Conservation (phyloP, 2,888 invertebrate genomes). For the Drosophila anceps region DNA sequence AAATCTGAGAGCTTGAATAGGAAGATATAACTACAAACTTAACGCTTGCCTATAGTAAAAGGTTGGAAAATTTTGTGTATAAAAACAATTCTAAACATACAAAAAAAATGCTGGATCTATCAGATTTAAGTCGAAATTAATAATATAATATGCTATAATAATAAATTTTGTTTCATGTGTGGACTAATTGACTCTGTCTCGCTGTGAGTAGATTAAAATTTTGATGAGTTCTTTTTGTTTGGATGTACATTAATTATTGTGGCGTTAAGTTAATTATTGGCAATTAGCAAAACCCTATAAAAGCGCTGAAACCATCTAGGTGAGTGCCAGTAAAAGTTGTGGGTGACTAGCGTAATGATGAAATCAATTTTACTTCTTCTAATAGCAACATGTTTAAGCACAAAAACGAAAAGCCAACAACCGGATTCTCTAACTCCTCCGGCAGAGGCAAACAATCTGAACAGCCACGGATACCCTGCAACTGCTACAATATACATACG, state of each 20-base stretch:
- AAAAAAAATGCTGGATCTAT: not conserved
- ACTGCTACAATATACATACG: not conserved
- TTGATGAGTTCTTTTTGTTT: not conserved
- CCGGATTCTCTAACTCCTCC: not conserved
- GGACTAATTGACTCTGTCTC: not conserved
- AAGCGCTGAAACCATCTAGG: constrained; percentile 11
- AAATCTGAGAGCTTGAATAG: no score
- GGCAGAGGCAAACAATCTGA: not conserved
- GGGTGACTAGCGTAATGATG: constrained; percentile 8
- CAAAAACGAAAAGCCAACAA: not conserved
- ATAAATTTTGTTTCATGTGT: not conserved
- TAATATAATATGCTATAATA: not conserved
- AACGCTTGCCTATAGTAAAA: not conserved
- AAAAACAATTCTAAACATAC: not conserved
- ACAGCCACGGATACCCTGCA: constrained; percentile 12
- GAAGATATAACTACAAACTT: no score
- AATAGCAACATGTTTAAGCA: not conserved
- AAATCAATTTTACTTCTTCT: constrained; percentile 12
- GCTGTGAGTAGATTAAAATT: not conserved
- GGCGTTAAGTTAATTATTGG: constrained; percentile 19
- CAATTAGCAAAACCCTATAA: constrained; percentile 49
- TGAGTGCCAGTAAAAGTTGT: constrained; percentile 31
- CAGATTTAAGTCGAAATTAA: not conserved
- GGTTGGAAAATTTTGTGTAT: not conserved
- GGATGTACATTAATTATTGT: constrained; percentile 22